Evolutionary conservation across 1,140 invertebrate species (phyloP).

Genomic region (Hestina assimilis): DNA sequence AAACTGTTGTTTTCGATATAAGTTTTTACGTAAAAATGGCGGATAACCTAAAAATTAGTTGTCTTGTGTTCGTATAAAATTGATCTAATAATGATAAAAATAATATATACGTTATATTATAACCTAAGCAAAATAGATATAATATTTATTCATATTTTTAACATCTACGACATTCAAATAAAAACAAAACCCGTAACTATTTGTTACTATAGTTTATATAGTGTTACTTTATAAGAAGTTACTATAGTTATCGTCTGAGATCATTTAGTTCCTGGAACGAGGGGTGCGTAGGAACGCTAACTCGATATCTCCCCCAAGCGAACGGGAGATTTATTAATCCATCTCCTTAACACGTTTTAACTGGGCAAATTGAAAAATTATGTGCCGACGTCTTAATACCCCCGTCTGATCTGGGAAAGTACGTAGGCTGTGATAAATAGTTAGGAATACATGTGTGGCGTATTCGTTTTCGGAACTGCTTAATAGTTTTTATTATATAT

Average conservation of each 20-base stretch:
- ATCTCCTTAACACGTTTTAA: conserved; percentile 67
- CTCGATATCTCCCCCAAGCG: conserved; percentile 42
- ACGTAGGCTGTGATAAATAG: conserved; percentile 13
- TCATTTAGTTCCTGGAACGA: conserved; percentile 12
- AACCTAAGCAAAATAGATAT: too few species aligned
- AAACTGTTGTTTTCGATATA: too few species aligned
- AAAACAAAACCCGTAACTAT: too few species aligned
- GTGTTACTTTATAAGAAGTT: too few species aligned
- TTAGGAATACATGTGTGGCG: background rate
- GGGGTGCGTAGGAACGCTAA: conserved; percentile 41
- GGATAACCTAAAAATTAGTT: too few species aligned
- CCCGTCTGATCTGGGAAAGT: conserved; percentile 14
- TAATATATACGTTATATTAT: too few species aligned
- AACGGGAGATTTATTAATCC: conserved; percentile 70
- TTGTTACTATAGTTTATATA: too few species aligned
- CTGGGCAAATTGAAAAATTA: conserved; percentile 70
- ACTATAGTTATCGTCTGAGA: background rate
- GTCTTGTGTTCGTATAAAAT: too few species aligned
- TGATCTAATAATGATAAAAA: too few species aligned
- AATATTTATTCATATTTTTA: too few species aligned
- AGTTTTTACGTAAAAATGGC: too few species aligned
- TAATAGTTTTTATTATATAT: background rate
- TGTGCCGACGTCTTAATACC: conserved; percentile 50
- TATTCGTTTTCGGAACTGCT: background rate
- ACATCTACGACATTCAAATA: too few species aligned